Base-by-base conservation (phyloP, 2,888 invertebrate species). In the Drosophila macrothrix region DNA sequence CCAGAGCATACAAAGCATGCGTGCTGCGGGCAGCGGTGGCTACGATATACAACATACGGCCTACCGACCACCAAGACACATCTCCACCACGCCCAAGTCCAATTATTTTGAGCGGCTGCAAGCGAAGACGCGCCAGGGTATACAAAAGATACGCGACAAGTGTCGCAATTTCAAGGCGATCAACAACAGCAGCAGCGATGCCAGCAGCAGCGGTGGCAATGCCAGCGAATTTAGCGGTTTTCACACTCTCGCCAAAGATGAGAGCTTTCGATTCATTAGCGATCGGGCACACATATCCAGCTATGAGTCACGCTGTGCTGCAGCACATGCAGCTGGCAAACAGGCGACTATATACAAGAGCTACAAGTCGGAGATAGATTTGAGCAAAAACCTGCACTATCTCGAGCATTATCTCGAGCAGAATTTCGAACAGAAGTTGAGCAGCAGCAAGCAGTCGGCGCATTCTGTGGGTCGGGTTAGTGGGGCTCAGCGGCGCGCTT, bases 281-380 rank as follows among this genome's bases (percentile, higher is more conserved):
- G 93, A 93, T 65, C 90, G 90, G 0, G 90, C 90, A 4, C 87
- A 92, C 70, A 92, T 92, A 64, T 91, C 88, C 60, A 92, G 84
- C 76, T 93, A 92, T 61, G 93, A 92, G 67, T 92, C 92, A 1
- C 89, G 91, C 5, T 92, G 92, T 49, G 84, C 88, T 5, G 90
- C 85, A 0, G 84, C 82, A 0, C 75, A 83, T n/a, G 83, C 83
- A 0, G 70, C 79, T 0, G 83, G 83, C 68, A 91, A 91, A 16
- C 92, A 88, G 66, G 90, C 92, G 22, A 91, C 92, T 16, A 84
- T 93, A 53, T 93, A 93, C 69, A 93, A 93, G 80, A 93, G 93
- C 76, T 93, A 93, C 76, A 93, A 93, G 67, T 93, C 93, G 2
- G 93, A 93, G 78, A 90, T 93, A 49, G 93, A 93, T 79, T 83